phyloP scores from a whole-genome alignment of 2,888 invertebrate genomes.

The Tenthredo notha region DNA sequence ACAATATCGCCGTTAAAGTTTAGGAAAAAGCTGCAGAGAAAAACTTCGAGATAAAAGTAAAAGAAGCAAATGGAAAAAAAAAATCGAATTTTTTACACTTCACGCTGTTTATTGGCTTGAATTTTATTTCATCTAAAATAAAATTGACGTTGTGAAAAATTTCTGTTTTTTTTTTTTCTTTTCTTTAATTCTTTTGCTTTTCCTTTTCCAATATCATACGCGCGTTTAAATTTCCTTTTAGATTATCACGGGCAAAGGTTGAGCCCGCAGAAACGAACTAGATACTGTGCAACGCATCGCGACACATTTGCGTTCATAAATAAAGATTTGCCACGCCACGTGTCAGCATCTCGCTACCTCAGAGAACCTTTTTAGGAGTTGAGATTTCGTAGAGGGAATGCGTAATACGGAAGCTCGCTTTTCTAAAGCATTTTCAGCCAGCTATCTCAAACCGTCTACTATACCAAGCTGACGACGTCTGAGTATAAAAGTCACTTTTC shows the following conservation, averaged over 20 bases:
- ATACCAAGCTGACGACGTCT: neutral
- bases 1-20: slow-evolving; percentile 18
- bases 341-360: slow-evolving; percentile 43
- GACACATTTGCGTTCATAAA: slow-evolving; percentile 67
- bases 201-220: neutral
- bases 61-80: neutral
- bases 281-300: slow-evolving; percentile 40
- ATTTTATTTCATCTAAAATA: neutral
- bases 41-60: neutral
- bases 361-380: slow-evolving; percentile 68
- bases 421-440: slow-evolving; percentile 28
- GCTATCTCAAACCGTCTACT: slow-evolving; percentile 17
- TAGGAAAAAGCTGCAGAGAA: neutral
- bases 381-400: slow-evolving; percentile 68
- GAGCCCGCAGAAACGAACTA: slow-evolving; percentile 14
- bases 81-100: neutral
- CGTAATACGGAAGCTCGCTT: slow-evolving; percentile 61
- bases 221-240: neutral
- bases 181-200: neutral
- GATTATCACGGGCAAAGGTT: slow-evolving; percentile 24
- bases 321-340: slow-evolving; percentile 66
- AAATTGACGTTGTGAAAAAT: neutral
- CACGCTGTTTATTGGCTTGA: neutral
- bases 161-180: neutral
- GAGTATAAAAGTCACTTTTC: slow-evolving; percentile 36